These are phyloP conservation scores for Drosophila macrospina DNA, from an alignment of 2,888 invertebrate species.

Conservation along the genomic window DNA sequence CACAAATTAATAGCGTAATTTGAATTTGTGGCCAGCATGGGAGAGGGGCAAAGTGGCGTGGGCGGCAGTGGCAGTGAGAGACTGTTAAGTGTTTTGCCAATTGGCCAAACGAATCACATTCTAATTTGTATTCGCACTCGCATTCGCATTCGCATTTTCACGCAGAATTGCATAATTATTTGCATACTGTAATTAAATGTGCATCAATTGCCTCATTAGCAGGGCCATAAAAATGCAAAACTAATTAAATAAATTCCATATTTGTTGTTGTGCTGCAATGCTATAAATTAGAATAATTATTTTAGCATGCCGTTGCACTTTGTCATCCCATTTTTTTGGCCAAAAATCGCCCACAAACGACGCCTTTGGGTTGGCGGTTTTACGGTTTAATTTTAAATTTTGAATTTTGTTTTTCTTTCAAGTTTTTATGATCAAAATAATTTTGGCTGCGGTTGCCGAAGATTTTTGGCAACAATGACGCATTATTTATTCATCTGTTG, in stretches of 20 bases:
- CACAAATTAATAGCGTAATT: conserved; percentile 74
- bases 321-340: conserved; percentile 30
- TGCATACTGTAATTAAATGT: conserved; percentile 27
- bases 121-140: conserved; percentile 10
- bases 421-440: conserved; percentile 48
- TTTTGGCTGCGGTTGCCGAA: conserved; percentile 42
- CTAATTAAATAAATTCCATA: conserved; percentile 11
- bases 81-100: conserved; percentile 54
- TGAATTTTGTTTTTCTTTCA: conserved; percentile 35
- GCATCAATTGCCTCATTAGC: conserved; percentile 24
- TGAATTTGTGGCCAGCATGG: conserved; percentile 46
- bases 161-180: conserved; percentile 37
- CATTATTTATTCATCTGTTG: conserved; percentile 59
- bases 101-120: conserved; percentile 27
- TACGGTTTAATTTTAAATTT: conserved; percentile 38
- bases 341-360: conserved; percentile 7
- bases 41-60: no score
- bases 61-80: conserved; percentile 6
- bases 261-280: conserved; percentile 7
- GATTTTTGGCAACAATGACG: conserved; percentile 54
- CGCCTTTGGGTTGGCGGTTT: conserved; percentile 24
- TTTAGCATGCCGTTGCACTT: conserved; percentile 15
- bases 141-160: conserved; percentile 3
- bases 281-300: background rate
- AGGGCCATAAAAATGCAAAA: conserved; percentile 7